A percentile compares a stretch with the other conserved stretches of the same genome.
phyloP scores from a whole-genome alignment of 2,113 vertebrate species.

The Misgurnus anguillicaudatus region DNA sequence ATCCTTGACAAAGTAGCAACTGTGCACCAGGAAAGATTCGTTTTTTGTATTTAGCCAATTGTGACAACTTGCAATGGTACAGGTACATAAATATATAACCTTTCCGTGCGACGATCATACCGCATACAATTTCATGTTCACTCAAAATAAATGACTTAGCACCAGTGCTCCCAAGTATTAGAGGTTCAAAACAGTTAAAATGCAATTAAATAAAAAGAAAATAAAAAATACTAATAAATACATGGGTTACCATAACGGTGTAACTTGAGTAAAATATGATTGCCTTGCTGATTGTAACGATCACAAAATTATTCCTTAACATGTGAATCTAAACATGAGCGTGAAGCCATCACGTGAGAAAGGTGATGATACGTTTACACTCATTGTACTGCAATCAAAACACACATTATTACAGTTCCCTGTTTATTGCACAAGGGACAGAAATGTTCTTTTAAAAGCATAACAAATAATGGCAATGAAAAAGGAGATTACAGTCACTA shows the following conservation, averaged over 20 bases:
- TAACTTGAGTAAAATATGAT: conserved; percentile 52
- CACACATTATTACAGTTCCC: conserved; percentile 53
- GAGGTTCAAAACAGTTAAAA: conserved; percentile 58
- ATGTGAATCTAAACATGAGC: conserved; percentile 47
- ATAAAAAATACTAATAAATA: conserved; percentile 71
- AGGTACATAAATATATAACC: conserved; percentile 58
- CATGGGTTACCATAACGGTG: conserved; percentile 59
- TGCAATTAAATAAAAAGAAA: conserved; percentile 63
- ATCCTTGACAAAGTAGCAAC: conserved; percentile 39
- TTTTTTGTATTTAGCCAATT: conserved; percentile 55
- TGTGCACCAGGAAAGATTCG: conserved; percentile 37
- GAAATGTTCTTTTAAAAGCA: conserved; percentile 45
- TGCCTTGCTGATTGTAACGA: conserved; percentile 50
- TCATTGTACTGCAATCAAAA: conserved; percentile 57
- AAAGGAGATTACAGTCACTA: conserved; percentile 52
- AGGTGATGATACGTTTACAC: conserved; percentile 54
- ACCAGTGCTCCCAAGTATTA: conserved; percentile 62
- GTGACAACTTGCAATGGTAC: conserved; percentile 57
- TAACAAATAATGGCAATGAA: conserved; percentile 39
- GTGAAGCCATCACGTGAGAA: conserved; percentile 58
- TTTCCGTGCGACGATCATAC: conserved; percentile 66
- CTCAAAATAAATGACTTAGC: conserved; percentile 66
- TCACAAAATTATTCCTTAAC: conserved; percentile 58
- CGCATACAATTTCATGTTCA: conserved; percentile 71
- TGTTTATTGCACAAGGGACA: conserved; percentile 55